Conservation (phyloP, 2,888 invertebrate species). For the Choreutis nemorana region DNA sequence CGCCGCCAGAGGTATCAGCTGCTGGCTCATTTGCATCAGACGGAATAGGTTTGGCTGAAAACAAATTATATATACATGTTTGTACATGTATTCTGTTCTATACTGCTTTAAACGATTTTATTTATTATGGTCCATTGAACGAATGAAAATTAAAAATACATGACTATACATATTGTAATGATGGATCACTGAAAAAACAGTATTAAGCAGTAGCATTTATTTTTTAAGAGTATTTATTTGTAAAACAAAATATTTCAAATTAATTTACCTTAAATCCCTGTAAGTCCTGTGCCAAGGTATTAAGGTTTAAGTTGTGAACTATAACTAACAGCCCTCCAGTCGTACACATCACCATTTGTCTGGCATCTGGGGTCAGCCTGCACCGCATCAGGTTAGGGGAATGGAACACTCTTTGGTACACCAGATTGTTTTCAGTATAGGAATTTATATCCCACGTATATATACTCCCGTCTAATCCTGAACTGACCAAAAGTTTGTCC, state of each 20-base stretch:
- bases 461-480: conserved; percentile 92
- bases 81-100: too few relatives aligned
- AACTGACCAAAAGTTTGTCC: conserved; percentile 86
- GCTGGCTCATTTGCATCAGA: conserved; percentile 86
- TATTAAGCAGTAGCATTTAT: not conserved
- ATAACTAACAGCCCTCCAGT: conserved; percentile 90
- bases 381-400: conserved; percentile 89
- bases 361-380: conserved; percentile 83
- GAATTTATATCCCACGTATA: conserved; percentile 95
- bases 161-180: too few relatives aligned
- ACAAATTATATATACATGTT: conserved; percentile 10
- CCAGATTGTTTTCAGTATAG: conserved; percentile 78
- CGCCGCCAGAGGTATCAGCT: conserved; percentile 81
- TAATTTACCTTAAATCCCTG: conserved; percentile 81
- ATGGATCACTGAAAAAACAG: too few relatives aligned
- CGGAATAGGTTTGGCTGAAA: conserved; percentile 87
- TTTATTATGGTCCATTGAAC: too few relatives aligned
- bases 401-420: conserved; percentile 85
- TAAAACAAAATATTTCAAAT: too few relatives aligned
- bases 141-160: too few relatives aligned
- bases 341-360: conserved; percentile 90
- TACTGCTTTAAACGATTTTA: too few relatives aligned
- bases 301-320: conserved; percentile 86
- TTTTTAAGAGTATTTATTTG: too few relatives aligned
- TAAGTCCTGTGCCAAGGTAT: conserved; percentile 80